phyloP scores from a whole-genome alignment of 2,888 invertebrate genomes.

The Blastobasis lacticolella region DNA sequence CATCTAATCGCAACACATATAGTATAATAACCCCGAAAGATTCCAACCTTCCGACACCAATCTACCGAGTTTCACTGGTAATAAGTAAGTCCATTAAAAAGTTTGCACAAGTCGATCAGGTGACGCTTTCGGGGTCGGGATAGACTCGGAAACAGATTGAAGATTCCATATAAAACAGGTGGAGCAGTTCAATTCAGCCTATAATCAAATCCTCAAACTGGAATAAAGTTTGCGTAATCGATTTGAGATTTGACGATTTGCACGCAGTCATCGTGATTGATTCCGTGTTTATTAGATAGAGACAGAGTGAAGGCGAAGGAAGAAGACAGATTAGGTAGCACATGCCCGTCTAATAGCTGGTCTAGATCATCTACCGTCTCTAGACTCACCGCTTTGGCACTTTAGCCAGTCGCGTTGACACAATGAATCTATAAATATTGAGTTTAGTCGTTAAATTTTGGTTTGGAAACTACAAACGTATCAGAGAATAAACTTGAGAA shows the following conservation, averaged over 20 bases:
- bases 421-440: constrained; percentile 70
- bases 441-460: constrained; percentile 26
- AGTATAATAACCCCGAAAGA: constrained; percentile 17
- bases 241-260: too few species aligned
- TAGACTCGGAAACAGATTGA: constrained; percentile 6
- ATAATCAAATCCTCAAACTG: too few species aligned
- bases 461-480: not conserved
- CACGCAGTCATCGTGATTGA: too few species aligned
- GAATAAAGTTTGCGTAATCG: too few species aligned
- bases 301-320: constrained; percentile 32
- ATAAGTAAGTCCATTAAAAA: not conserved
- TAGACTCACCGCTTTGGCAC: constrained; percentile 72
- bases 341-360: constrained; percentile 60
- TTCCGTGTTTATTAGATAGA: constrained; percentile 18
- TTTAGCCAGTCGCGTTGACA: constrained; percentile 71
- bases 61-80: not conserved
- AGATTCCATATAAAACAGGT: constrained; percentile 1
- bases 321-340: constrained; percentile 36
- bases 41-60: constrained; percentile 6
- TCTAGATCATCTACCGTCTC: constrained; percentile 58
- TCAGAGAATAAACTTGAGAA: too few species aligned
- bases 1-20: constrained; percentile 15
- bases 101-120: not conserved
- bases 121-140: constrained; percentile 13
- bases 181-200: too few species aligned